Percentiles rank a stretch among this genome's conserved stretches.
Evolutionary conservation across 2,113 vertebrate species (phyloP).

Genomic region (Mystacornis crossleyi): DNA sequence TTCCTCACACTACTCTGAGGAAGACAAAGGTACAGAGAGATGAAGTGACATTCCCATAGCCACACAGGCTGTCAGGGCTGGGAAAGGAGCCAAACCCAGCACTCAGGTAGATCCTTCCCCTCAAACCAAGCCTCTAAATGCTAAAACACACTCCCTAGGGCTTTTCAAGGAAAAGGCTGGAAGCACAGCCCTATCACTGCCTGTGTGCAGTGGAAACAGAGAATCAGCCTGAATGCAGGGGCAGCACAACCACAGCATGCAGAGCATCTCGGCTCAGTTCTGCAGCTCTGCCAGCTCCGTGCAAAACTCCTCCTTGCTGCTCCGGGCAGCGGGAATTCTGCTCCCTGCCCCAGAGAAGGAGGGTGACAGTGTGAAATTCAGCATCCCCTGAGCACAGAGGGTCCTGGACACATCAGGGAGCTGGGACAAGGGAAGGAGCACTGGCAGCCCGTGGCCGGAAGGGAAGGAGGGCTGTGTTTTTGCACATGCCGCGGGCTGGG

Average conservation of each 20-base stretch:
- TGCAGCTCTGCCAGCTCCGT: accelerated
- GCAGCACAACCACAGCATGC: neutral
- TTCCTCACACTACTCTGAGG: neutral
- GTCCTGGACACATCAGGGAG: neutral
- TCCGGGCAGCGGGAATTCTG: neutral
- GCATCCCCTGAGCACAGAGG: accelerated
- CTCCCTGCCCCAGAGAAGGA: neutral
- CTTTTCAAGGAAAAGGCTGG: neutral
- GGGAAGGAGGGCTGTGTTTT: neutral
- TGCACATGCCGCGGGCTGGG: accelerated
- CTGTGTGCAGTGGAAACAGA: neutral
- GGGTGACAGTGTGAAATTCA: neutral
- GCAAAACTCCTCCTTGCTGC: neutral
- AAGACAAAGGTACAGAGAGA: neutral
- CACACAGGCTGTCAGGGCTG: neutral
- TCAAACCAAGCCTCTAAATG: neutral
- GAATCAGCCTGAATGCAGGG: neutral
- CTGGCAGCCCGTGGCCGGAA: neutral
- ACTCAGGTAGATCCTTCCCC: neutral
- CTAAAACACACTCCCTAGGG: neutral
- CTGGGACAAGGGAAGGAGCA: neutral
- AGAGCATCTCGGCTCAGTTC: neutral
- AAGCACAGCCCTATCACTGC: neutral
- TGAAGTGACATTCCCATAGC: neutral
- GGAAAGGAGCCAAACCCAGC: neutral